Conservation (phyloP, 2,888 invertebrate genomes). For the Matsumyia berberina region DNA sequence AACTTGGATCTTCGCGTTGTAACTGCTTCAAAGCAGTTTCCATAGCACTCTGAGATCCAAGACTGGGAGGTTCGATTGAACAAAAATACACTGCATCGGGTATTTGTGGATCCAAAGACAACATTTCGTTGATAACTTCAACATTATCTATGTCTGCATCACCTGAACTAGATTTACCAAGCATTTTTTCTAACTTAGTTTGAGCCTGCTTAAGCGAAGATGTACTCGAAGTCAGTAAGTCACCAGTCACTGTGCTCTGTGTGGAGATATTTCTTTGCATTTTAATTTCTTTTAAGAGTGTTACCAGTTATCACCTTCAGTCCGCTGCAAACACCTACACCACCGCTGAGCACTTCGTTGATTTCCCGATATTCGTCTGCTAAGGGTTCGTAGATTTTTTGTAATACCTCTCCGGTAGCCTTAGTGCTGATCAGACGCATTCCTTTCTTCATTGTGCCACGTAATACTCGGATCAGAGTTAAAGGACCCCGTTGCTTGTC, state of each 20-base stretch:
- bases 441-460: slow-evolving; percentile 89
- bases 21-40: slow-evolving; percentile 93
- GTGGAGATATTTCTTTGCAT: background rate
- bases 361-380: slow-evolving; percentile 96
- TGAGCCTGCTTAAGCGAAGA: slow-evolving; percentile 87
- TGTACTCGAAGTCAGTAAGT: slow-evolving; percentile 88
- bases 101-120: slow-evolving; percentile 87
- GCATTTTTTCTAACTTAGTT: slow-evolving; percentile 81
- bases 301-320: slow-evolving; percentile 87
- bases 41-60: slow-evolving; percentile 89
- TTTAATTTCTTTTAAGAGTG: background rate
- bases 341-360: slow-evolving; percentile 88
- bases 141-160: slow-evolving; percentile 80
- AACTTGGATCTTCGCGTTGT: slow-evolving; percentile 95
- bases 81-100: slow-evolving; percentile 99
- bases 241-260: slow-evolving; percentile 89
- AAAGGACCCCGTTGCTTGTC: slow-evolving; percentile 95
- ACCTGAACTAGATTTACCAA: slow-evolving; percentile 77
- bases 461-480: slow-evolving; percentile 93
- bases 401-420: slow-evolving; percentile 80
- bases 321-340: slow-evolving; percentile 95
- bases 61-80: slow-evolving; percentile 95
- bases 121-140: slow-evolving; percentile 79
- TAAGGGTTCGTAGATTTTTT: slow-evolving; percentile 87
- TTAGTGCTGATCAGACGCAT: slow-evolving; percentile 81